phyloP scores from a whole-genome alignment of 2,888 invertebrate genomes.

The Hypena proboscidalis region DNA sequence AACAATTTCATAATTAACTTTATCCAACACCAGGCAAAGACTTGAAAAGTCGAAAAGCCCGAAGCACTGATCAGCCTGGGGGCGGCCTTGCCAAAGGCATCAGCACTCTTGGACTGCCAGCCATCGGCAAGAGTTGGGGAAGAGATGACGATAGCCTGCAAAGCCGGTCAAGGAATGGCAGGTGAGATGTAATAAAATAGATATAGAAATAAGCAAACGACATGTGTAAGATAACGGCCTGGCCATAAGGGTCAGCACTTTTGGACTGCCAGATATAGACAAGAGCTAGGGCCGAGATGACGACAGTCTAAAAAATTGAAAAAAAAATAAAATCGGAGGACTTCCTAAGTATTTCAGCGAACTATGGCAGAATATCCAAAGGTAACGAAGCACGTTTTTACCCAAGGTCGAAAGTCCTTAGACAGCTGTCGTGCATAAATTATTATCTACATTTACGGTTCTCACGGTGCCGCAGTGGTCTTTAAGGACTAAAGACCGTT shows the following conservation, averaged over 20 bases:
- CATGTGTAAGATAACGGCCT: too few species aligned
- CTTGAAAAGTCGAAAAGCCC: conserved; percentile 63
- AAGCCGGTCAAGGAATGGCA: conserved; percentile 71
- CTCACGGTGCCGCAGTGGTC: conserved; percentile 4
- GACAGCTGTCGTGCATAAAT: conserved; percentile 5
- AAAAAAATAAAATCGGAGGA: too few species aligned
- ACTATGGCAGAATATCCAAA: too few species aligned
- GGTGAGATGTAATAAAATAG: too few species aligned
- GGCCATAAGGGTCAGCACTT: too few species aligned
- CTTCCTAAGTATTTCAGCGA: too few species aligned
- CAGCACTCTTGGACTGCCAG: conserved; percentile 67
- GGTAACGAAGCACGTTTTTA: background rate
- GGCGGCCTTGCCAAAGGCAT: conserved; percentile 57
- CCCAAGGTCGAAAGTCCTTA: conserved; percentile 1
- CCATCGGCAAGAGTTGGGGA: conserved; percentile 63
- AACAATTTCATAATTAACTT: background rate
- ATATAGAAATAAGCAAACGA: too few species aligned
- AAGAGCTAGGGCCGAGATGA: too few species aligned
- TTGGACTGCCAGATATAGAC: too few species aligned
- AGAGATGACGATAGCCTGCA: conserved; percentile 67
- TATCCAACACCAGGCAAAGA: conserved; percentile 59
- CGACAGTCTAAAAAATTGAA: too few species aligned
- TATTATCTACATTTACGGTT: conserved; percentile 5
- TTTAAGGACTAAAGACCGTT: background rate
- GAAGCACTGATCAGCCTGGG: conserved; percentile 75